A percentile compares a stretch with the other conserved stretches of the same genome.
Conservation (phyloP, 1,140 invertebrate genomes). For the Listronotus oregonensis region DNA sequence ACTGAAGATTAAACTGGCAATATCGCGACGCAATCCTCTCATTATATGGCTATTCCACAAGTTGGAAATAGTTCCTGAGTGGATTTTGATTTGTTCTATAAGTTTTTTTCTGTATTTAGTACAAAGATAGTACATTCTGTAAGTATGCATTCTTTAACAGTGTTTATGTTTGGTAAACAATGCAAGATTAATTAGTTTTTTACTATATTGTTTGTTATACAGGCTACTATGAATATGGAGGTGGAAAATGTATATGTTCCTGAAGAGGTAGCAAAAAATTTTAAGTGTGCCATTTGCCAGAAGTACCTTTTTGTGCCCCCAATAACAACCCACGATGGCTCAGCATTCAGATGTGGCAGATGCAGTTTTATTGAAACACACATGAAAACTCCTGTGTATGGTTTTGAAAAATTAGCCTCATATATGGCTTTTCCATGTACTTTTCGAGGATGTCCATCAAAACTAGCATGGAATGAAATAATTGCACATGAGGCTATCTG, state of each 20-base stretch:
- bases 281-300: slow-evolving; percentile 12
- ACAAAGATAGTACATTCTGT: neutral
- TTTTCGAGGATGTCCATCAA: neutral
- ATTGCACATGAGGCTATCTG: slow-evolving; percentile 5
- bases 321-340: slow-evolving; percentile 7
- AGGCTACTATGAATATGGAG: slow-evolving; percentile 2
- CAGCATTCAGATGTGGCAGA: slow-evolving; percentile 11
- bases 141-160: neutral
- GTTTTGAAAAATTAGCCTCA: slow-evolving; percentile 17
- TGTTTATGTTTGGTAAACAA: neutral
- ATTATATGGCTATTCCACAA: too few species aligned
- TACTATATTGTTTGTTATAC: neutral
- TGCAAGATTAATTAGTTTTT: neutral
- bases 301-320: slow-evolving; percentile 18
- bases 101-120: too few species aligned
- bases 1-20: too few species aligned
- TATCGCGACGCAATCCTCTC: too few species aligned
- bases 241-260: slow-evolving; percentile 5
- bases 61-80: too few species aligned
- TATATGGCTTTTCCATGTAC: slow-evolving; percentile 18
- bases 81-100: too few species aligned
- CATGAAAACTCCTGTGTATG: slow-evolving; percentile 8
- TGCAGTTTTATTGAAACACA: slow-evolving; percentile 13
- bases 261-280: slow-evolving; percentile 11
- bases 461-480: slow-evolving; percentile 6